phyloP scores from a whole-genome alignment of 2,113 vertebrate genomes.

The Myotis brandtii region DNA sequence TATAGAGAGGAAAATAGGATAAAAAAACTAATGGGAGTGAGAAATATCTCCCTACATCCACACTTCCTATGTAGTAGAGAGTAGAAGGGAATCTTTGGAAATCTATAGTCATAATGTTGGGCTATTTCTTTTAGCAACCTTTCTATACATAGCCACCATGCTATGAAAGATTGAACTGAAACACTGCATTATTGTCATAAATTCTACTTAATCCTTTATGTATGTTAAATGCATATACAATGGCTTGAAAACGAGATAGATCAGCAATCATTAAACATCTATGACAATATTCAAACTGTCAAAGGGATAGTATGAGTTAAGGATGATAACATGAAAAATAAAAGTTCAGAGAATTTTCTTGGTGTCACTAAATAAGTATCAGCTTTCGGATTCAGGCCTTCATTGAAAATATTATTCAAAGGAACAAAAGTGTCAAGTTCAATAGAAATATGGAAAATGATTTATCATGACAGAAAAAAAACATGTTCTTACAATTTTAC shows the following conservation, averaged over 20 bases:
- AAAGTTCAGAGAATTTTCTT: not conserved
- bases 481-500: not conserved
- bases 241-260: not conserved
- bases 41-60: not conserved
- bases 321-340: not conserved
- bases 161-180: not conserved
- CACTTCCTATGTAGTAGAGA: not conserved
- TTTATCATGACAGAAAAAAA: not conserved
- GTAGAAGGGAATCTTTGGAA: not conserved
- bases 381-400: not conserved
- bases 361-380: not conserved
- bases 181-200: not conserved
- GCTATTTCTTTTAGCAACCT: not conserved
- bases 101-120: not conserved
- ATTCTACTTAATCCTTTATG: not conserved
- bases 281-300: not conserved
- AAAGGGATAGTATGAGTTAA: not conserved
- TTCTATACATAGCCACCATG: not conserved
- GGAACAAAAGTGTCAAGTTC: not conserved
- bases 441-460: not conserved
- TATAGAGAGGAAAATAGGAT: not conserved
- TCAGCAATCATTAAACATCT: not conserved
- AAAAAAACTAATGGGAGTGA: not conserved
- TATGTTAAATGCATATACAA: not conserved
- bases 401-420: slow-evolving; percentile 23